Evolutionary conservation across 2,113 vertebrate species (phyloP).

Genomic region (Polyodon spathula): DNA sequence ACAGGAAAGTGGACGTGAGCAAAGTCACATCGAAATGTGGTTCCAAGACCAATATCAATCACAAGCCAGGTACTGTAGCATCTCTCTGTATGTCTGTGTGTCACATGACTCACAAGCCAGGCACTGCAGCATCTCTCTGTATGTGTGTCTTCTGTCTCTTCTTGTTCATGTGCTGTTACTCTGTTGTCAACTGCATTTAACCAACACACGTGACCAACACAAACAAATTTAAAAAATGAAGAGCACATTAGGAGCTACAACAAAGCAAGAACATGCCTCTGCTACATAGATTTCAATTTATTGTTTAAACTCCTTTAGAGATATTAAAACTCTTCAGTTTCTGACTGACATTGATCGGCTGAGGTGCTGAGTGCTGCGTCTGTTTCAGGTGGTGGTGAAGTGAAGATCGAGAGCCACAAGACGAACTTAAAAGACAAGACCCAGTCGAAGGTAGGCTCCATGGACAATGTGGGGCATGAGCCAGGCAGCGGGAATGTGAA

Average conservation of each 20-base stretch:
- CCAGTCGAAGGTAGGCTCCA: conserved; percentile 76
- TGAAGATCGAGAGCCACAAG: conserved; percentile 85
- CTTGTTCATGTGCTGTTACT: no score
- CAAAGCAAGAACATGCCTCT: no score
- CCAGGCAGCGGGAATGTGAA: conserved; percentile 64
- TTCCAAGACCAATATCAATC: conserved; percentile 84
- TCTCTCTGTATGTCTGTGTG: not conserved
- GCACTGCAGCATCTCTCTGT: not conserved
- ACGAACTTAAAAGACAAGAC: conserved; percentile 81
- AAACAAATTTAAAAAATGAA: no score
- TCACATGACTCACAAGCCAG: no score
- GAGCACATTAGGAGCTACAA: no score
- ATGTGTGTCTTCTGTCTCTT: not conserved
- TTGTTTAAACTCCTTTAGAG: no score
- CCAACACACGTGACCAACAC: no score
- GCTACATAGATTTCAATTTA: no score
- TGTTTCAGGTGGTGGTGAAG: conserved; percentile 70
- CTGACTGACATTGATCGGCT: no score
- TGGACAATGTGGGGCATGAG: conserved; percentile 71
- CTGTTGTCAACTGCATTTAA: no score
- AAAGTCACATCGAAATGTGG: conserved; percentile 92
- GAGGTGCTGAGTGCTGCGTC: not conserved
- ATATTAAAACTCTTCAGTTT: no score
- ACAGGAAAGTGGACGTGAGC: conserved; percentile 86
- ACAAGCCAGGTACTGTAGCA: conserved; percentile 74